phyloP scores from a whole-genome alignment of 2,113 vertebrate species.

The Forbesichthys papilliferus region DNA sequence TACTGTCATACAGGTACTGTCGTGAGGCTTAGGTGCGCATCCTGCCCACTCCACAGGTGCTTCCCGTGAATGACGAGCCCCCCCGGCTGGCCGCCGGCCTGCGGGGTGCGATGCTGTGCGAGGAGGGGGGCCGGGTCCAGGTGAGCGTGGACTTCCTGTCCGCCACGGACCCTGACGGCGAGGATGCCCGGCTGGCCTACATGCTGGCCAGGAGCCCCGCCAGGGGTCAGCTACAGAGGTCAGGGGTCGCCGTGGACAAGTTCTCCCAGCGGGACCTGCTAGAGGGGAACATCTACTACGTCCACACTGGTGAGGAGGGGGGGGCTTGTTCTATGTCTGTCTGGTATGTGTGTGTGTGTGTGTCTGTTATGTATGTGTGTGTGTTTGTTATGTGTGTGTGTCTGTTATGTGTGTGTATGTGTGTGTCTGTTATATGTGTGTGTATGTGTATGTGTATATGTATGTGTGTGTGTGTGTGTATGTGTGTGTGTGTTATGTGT shows the following conservation, averaged over 20 bases:
- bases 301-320: constrained; percentile 65
- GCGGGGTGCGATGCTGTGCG: constrained; percentile 56
- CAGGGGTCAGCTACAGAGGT: constrained; percentile 62
- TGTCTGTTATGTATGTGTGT: neutral
- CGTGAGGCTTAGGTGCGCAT: too few species aligned
- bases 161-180: constrained; percentile 73
- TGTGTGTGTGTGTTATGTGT: neutral
- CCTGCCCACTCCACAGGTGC: constrained; percentile 41
- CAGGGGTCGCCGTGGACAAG: constrained; percentile 55
- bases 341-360: neutral
- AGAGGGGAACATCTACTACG: constrained; percentile 70
- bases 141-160: constrained; percentile 68
- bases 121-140: constrained; percentile 60
- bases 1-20: constrained; percentile 73
- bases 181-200: constrained; percentile 63
- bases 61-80: constrained; percentile 66
- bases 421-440: neutral
- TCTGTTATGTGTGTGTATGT: too few species aligned
- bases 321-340: too few species aligned
- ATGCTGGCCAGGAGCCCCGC: constrained; percentile 60
- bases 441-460: neutral
- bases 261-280: constrained; percentile 76
- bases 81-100: constrained; percentile 62
- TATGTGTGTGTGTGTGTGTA: neutral
- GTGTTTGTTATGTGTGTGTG: neutral